A percentile compares a stretch with the other conserved stretches of the same genome.
Conservation (phyloP, 1,140 invertebrate species). For the Tribolium castaneum region DNA sequence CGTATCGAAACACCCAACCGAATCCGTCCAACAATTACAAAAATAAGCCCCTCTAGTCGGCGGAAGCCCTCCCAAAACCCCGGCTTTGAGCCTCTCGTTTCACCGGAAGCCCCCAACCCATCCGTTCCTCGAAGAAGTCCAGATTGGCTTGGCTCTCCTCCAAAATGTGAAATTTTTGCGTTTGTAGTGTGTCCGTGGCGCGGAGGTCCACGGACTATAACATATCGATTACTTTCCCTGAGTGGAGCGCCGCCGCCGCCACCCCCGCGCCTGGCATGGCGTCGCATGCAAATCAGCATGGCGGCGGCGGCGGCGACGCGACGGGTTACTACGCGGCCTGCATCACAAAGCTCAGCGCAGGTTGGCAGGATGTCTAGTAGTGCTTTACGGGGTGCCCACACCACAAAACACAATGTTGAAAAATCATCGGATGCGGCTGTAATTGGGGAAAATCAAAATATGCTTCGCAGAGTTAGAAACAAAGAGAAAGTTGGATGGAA, state of each 20-base stretch:
- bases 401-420: background rate
- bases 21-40: background rate
- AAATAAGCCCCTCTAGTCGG: background rate
- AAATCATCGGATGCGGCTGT: background rate
- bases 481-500: background rate
- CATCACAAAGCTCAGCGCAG: conserved; percentile 41
- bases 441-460: background rate
- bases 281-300: conserved; percentile 65
- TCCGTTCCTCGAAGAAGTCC: background rate
- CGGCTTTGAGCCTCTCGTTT: background rate
- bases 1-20: no score
- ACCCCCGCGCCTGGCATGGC: conserved; percentile 61
- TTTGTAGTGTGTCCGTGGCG: conserved; percentile 28
- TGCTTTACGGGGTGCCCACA: background rate
- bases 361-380: conserved; percentile 40
- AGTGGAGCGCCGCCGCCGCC: conserved; percentile 44
- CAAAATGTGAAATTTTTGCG: background rate
- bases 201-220: conserved; percentile 58
- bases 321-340: conserved; percentile 52
- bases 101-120: background rate
- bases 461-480: background rate
- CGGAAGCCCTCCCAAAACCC: background rate
- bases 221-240: conserved; percentile 73
- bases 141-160: background rate
- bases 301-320: conserved; percentile 60